Base-by-base conservation (phyloP, 2,113 vertebrate species). In the Crocuta crocuta region DNA sequence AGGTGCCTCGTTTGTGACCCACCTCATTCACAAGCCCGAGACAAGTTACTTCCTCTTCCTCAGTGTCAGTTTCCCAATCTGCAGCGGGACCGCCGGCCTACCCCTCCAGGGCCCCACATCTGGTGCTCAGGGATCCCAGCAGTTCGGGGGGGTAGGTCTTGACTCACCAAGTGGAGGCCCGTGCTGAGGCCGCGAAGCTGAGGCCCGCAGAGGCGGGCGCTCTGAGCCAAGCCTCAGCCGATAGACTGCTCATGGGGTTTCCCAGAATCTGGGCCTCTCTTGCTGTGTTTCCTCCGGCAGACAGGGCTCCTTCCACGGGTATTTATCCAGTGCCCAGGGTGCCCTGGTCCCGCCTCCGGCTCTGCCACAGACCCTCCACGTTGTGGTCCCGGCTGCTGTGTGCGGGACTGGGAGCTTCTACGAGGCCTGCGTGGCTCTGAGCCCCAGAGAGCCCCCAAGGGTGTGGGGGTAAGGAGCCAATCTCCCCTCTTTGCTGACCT, bases 221-320 rank as follows among this genome's bases (percentile, higher is more conserved):
- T 9, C 24, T 61, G 79, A 9, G 50, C 26, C 2, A n/a, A 31
- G 45, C 5, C 85, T 50, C 48, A 31, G 63, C 70, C 21, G 23
- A 2, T 39, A 3, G 10, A 2, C 15, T 4, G 4, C 17, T 1
- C 0, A 7, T 23, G 24, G 58, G 4, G 1, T 31, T 89, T 33
- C 13, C 39, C 33, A 17, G 65, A 55, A 21, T 1, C 68, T 19
- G 73, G 7, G 35, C 17, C 33, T 19, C 45, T 66, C 45, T 8
- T 31, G 7, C 39, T 2, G 2, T 13, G 65, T 58, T 58, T 45
- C 65, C 43, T 21, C 5, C 24, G 17, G 26, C 11, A 19, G 39
- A n/a, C 0, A 0, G 50, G 48, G 33, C 39, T 63, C 58, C 8
- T 39, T 45, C 81, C 39, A 1, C 4, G 39, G 66, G 7, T 8